A percentile compares a stretch with the other conserved stretches of the same genome.
These are phyloP conservation scores for Choristoneura rosaceana DNA, from an alignment of 2,888 invertebrate species.

Conservation along the genomic window DNA sequence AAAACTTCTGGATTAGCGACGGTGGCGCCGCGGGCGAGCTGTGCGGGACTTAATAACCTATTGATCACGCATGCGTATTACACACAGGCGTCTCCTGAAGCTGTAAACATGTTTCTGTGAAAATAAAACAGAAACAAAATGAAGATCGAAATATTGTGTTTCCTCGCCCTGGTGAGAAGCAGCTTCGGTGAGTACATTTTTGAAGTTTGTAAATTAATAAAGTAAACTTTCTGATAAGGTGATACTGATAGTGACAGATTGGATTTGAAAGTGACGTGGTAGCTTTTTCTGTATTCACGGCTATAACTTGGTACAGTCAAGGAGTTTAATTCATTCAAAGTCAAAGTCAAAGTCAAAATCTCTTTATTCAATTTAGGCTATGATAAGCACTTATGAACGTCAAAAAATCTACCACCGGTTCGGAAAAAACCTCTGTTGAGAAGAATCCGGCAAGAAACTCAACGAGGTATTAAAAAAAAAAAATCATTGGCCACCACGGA, in stretches of 20 bases:
- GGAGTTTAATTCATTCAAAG: too few relatives aligned
- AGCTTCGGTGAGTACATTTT: constrained; percentile 65
- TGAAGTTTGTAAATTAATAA: not conserved
- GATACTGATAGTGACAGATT: not conserved
- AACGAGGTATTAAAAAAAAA: too few relatives aligned
- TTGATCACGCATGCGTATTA: constrained; percentile 77
- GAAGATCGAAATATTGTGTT: constrained; percentile 62
- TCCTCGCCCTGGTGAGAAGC: constrained; percentile 57
- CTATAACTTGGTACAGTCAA: too few relatives aligned
- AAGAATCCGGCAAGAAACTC: too few relatives aligned
- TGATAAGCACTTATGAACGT: too few relatives aligned
- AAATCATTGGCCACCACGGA: too few relatives aligned
- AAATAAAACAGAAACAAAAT: constrained; percentile 55
- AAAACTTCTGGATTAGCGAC: not conserved
- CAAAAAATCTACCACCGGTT: too few relatives aligned
- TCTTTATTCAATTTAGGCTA: too few relatives aligned
- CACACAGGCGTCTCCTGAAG: constrained; percentile 28
- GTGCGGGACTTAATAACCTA: constrained; percentile 49
- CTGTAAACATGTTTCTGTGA: constrained; percentile 60
- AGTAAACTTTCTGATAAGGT: not conserved
- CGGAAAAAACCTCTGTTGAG: too few relatives aligned
- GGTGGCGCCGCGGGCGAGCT: constrained; percentile 2
- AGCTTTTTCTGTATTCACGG: too few relatives aligned
- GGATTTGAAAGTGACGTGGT: too few relatives aligned
- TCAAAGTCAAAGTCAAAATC: too few relatives aligned